Evolutionary conservation across 2,797 vertebrate genomes (phyloP).

Genomic region (Molossus alvarezi): DNA sequence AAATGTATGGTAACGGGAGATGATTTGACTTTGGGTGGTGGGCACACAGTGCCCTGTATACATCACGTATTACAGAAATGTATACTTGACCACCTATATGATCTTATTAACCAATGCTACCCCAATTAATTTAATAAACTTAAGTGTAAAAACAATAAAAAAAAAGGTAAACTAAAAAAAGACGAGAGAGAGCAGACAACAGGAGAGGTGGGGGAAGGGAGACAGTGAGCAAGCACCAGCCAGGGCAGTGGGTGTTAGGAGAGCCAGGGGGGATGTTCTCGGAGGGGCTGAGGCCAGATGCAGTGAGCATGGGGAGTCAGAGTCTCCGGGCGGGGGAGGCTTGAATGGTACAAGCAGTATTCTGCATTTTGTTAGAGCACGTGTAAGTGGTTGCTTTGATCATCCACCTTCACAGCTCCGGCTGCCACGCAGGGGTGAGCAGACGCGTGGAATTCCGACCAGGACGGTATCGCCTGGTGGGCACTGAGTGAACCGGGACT

Average conservation of each 20-base stretch:
- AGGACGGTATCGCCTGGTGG: background rate
- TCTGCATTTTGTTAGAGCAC: background rate
- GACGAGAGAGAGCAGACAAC: background rate
- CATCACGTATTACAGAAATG: background rate
- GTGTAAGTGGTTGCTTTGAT: background rate
- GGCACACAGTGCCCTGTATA: background rate
- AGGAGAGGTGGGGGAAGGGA: background rate
- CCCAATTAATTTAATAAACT: background rate
- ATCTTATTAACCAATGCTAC: background rate
- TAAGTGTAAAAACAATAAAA: background rate
- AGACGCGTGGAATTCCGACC: background rate
- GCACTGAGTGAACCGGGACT: background rate
- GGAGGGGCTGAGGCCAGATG: rapidly evolving
- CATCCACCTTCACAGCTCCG: background rate
- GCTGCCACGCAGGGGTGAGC: background rate
- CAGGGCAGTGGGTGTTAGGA: background rate
- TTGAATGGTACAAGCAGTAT: too few relatives aligned
- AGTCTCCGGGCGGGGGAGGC: background rate
- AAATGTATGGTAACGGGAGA: background rate
- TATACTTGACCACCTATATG: background rate
- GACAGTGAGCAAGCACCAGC: background rate
- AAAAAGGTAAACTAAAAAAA: background rate
- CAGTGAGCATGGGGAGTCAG: rapidly evolving
- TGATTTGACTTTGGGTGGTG: background rate
- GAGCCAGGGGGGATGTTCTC: too few relatives aligned